phyloP scores from a whole-genome alignment of 2,797 vertebrate species.

The Fundulus diaphanus region DNA sequence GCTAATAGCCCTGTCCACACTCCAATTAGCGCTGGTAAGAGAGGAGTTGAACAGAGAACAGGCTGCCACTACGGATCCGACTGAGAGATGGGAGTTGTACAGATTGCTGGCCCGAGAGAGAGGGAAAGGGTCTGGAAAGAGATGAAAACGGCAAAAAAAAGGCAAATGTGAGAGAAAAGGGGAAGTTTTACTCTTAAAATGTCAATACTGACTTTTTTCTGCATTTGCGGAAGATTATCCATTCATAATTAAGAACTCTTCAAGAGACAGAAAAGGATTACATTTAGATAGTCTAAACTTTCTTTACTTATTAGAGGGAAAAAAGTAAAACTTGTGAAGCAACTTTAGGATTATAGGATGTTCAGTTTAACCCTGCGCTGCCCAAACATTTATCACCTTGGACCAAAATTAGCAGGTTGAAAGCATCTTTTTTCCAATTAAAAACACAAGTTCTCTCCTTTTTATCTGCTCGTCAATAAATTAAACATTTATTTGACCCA shows the following conservation, averaged over 20 bases:
- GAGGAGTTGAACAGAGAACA: conserved; percentile 44
- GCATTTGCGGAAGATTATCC: not conserved
- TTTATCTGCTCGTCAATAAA: too few relatives aligned
- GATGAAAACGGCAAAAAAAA: not conserved
- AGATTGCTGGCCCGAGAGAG: conserved; percentile 33
- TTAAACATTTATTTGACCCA: not conserved
- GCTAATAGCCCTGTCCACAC: conserved; percentile 73
- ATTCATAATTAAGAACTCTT: not conserved
- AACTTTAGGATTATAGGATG: not conserved
- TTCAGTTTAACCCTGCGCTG: not conserved
- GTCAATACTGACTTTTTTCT: not conserved
- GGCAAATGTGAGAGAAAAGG: not conserved
- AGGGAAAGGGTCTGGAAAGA: not conserved
- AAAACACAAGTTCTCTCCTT: too few relatives aligned
- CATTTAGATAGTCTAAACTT: not conserved
- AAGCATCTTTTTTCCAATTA: too few relatives aligned
- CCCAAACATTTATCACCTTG: too few relatives aligned
- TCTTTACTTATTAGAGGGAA: not conserved
- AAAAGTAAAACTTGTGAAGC: not conserved
- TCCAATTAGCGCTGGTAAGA: conserved; percentile 75
- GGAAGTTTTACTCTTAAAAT: conserved; percentile 6
- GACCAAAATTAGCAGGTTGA: too few relatives aligned
- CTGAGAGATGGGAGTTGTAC: conserved; percentile 40
- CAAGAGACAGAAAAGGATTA: not conserved
- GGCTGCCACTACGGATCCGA: conserved; percentile 47